Evolutionary conservation across 2,113 vertebrate genomes (phyloP).

Genomic region (Macaca mulatta): DNA sequence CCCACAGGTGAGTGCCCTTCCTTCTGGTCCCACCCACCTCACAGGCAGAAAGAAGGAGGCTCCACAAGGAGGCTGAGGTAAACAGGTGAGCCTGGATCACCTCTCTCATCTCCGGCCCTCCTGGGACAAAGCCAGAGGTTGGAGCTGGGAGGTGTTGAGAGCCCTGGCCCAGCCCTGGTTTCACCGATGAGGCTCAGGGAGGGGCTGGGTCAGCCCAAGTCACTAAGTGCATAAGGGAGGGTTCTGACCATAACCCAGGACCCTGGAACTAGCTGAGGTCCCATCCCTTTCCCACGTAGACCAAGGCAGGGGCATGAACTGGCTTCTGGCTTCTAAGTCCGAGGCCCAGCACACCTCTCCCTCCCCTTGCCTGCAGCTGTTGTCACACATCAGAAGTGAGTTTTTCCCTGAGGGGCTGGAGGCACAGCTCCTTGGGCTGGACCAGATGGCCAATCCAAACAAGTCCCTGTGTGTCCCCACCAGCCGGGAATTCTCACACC

Average conservation of each 20-base stretch:
- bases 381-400: conserved; percentile 8
- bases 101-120: background rate
- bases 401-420: background rate
- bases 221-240: background rate
- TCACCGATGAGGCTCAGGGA: background rate
- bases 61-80: background rate
- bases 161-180: background rate
- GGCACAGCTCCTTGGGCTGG: background rate
- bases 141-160: background rate
- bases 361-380: conserved; percentile 60
- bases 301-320: too few species aligned
- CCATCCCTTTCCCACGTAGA: background rate
- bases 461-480: conserved; percentile 52
- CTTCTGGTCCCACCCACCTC: background rate
- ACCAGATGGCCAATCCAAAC: conserved; percentile 49
- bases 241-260: background rate
- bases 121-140: background rate
- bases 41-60: background rate
- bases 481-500: conserved; percentile 67
- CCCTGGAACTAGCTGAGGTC: background rate
- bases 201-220: background rate
- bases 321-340: background rate
- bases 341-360: background rate
- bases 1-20: background rate
- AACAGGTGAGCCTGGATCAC: background rate